Conservation (phyloP, 2,888 invertebrate species). For the Phlogophora meticulosa region DNA sequence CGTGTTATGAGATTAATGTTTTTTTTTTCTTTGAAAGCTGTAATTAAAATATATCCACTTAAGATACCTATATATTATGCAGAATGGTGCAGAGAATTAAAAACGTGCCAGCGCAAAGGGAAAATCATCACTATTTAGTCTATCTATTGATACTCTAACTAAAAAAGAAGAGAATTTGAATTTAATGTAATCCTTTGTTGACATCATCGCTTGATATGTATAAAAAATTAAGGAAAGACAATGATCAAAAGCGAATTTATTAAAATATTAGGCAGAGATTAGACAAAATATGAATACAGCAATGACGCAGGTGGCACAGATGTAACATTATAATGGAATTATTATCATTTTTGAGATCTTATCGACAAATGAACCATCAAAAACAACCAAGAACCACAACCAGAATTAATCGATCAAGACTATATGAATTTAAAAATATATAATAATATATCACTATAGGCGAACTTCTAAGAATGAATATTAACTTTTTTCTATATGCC, state of each 20-base stretch:
- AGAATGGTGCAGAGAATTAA: constrained; percentile 7
- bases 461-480: constrained; percentile 52
- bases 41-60: constrained; percentile 20
- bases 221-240: not conserved
- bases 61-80: not conserved
- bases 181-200: not conserved
- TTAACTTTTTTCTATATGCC: constrained; percentile 53
- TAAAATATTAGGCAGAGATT: too few relatives aligned
- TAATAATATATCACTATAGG: constrained; percentile 35
- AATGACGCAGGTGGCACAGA: not conserved
- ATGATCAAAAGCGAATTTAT: not conserved
- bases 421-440: constrained; percentile 46
- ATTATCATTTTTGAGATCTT: not conserved
- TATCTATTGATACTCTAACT: not conserved
- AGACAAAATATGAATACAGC: not conserved
- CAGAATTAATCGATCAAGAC: constrained; percentile 30
- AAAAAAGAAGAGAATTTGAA: not conserved
- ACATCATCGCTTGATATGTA: constrained; percentile 9
- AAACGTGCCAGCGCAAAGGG: not conserved
- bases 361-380: not conserved
- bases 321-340: too few relatives aligned
- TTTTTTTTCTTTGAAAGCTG: not conserved
- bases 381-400: constrained; percentile 20
- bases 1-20: not conserved
- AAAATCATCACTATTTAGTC: constrained; percentile 9